These are phyloP conservation scores for Stomatorhinus walkeri DNA, from an alignment of 2,797 vertebrate genomes.

Conservation along the genomic window DNA sequence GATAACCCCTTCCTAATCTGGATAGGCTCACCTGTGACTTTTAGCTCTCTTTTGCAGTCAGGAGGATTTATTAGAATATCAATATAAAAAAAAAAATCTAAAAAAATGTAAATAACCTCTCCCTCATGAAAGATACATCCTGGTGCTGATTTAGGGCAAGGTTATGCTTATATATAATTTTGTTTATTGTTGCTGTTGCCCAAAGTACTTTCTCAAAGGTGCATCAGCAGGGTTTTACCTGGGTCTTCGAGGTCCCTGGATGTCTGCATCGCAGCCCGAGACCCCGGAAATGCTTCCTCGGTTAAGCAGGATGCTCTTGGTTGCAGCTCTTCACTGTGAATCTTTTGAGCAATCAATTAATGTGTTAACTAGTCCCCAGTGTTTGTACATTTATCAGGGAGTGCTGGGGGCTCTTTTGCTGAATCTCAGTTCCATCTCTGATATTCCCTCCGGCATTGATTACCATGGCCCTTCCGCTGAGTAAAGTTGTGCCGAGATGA, in stretches of 20 bases:
- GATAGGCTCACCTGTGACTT: background rate
- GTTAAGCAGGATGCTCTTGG: conserved; percentile 7
- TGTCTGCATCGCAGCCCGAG: background rate
- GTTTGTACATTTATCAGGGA: conserved; percentile 37
- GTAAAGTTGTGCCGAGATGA: conserved; percentile 42
- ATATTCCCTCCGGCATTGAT: conserved; percentile 47
- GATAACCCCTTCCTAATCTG: conserved; percentile 2
- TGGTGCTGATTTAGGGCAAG: background rate
- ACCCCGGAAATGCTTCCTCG: background rate
- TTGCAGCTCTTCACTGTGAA: background rate
- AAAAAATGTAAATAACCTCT: background rate
- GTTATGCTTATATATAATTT: background rate
- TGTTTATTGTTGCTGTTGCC: background rate
- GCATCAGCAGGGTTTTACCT: background rate
- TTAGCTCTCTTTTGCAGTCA: background rate
- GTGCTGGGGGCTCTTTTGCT: conserved; percentile 29
- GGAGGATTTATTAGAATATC: background rate
- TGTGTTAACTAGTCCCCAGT: conserved; percentile 45
- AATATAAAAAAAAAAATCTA: background rate
- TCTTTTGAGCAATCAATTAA: conserved; percentile 15
- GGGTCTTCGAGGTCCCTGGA: background rate
- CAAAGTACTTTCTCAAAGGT: background rate
- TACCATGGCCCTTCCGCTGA: conserved; percentile 30
- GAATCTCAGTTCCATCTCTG: conserved; percentile 53
- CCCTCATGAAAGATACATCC: background rate